A percentile compares a stretch with the other conserved stretches of the same genome.
Evolutionary conservation across 2,113 vertebrate species (phyloP).

Genomic region (Hucho hucho): DNA sequence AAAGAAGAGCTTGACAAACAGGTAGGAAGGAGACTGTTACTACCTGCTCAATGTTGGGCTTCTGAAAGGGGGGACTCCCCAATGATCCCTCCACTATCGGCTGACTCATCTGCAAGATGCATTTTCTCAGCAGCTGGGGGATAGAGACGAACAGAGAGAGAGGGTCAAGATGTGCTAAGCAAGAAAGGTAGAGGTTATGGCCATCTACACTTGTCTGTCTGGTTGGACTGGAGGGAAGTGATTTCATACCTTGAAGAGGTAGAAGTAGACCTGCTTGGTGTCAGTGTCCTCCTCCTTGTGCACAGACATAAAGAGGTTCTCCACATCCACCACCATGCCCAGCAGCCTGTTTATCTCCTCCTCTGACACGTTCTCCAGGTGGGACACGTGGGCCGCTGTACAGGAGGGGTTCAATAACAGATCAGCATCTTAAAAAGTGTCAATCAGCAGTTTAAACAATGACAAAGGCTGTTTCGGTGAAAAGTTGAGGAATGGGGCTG

Average conservation of each 20-base stretch:
- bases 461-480: too few relatives aligned
- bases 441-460: background rate
- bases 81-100: constrained; percentile 94
- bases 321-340: constrained; percentile 98
- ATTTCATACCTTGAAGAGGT: constrained; percentile 92
- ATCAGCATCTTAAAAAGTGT: background rate
- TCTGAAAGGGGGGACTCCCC: constrained; percentile 96
- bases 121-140: constrained; percentile 89
- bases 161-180: background rate
- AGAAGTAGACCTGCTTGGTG: constrained; percentile 98
- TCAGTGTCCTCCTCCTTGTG: constrained; percentile 98
- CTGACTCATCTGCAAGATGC: constrained; percentile 97
- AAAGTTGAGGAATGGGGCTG: too few relatives aligned
- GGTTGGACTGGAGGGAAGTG: background rate
- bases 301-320: constrained; percentile 98
- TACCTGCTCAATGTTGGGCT: constrained; percentile 98
- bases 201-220: background rate
- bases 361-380: constrained; percentile 96
- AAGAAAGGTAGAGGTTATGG: background rate
- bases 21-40: background rate
- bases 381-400: constrained; percentile 93
- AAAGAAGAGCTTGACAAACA: background rate
- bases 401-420: background rate
- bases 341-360: constrained; percentile 96
- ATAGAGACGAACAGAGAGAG: background rate